Evolutionary conservation across 2,113 vertebrate species (phyloP).

Genomic region (Neolamprologus cancellatus): DNA sequence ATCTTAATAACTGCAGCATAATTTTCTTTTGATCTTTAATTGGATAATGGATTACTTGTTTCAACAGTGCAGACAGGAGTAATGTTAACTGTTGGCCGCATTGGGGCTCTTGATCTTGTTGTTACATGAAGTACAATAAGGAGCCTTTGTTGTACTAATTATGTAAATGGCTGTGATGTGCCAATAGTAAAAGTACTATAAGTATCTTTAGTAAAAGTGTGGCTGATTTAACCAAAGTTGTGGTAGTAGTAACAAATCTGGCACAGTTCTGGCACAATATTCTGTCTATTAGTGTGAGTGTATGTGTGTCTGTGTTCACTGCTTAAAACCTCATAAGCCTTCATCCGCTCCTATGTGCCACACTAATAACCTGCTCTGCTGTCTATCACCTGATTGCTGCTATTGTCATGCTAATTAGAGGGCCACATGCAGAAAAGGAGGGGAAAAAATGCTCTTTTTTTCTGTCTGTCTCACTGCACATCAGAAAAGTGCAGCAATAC

Average conservation of each 20-base stretch:
- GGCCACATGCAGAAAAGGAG: constrained; percentile 27
- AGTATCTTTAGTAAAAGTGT: not conserved
- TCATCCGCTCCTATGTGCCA: constrained; percentile 35
- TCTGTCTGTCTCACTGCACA: constrained; percentile 24
- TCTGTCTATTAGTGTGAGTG: not conserved
- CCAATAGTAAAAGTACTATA: not conserved
- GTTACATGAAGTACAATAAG: not conserved
- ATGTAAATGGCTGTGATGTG: not conserved
- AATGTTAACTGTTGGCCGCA: not conserved
- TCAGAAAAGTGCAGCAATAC: constrained; percentile 42
- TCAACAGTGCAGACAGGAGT: not conserved
- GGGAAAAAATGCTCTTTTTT: constrained; percentile 31
- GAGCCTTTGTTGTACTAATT: not conserved
- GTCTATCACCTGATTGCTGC: constrained; percentile 68
- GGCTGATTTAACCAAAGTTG: not conserved
- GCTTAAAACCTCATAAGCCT: constrained; percentile 40
- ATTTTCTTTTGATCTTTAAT: not conserved
- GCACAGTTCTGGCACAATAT: not conserved
- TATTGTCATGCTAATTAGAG: constrained; percentile 73
- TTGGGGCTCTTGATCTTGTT: not conserved
- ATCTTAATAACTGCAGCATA: not conserved
- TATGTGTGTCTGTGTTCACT: not conserved
- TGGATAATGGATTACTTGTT: not conserved
- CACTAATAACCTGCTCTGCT: constrained; percentile 63
- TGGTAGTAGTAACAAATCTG: not conserved